Percentiles rank a stretch among this genome's conserved stretches.
phyloP scores from a whole-genome alignment of 2,797 vertebrate genomes.

The Sebastes taczanowskii region DNA sequence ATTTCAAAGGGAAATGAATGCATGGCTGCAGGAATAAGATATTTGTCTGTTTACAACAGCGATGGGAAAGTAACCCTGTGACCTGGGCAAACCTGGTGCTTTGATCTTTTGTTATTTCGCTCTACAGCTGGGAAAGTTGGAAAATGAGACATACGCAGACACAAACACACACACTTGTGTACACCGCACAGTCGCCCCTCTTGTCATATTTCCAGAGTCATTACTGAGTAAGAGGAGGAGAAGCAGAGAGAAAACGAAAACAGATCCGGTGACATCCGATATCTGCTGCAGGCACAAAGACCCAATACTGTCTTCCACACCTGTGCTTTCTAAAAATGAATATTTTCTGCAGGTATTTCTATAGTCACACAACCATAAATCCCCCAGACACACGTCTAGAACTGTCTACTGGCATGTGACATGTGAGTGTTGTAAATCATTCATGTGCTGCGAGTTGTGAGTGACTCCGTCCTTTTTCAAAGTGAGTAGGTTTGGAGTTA shows the following conservation, averaged over 20 bases:
- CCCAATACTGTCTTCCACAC: slow-evolving; percentile 13
- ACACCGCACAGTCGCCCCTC: slow-evolving; percentile 11
- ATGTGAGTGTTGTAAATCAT: slow-evolving; percentile 52
- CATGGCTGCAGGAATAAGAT: slow-evolving; percentile 38
- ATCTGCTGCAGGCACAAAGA: slow-evolving; percentile 30
- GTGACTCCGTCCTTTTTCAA: slow-evolving; percentile 43
- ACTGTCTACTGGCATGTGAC: slow-evolving; percentile 30
- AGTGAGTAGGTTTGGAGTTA: slow-evolving; percentile 33
- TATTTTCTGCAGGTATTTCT: neutral
- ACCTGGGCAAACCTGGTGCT: slow-evolving; percentile 51
- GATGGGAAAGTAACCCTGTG: slow-evolving; percentile 44
- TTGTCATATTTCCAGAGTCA: slow-evolving; percentile 47
- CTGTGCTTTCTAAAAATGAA: slow-evolving; percentile 21
- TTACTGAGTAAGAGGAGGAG: slow-evolving; percentile 36
- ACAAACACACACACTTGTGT: slow-evolving; percentile 31
- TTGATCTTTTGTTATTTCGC: slow-evolving; percentile 69
- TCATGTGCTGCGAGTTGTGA: slow-evolving; percentile 30
- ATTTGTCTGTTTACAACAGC: slow-evolving; percentile 55
- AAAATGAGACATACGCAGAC: slow-evolving; percentile 35
- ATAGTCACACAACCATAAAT: neutral
- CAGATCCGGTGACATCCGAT: slow-evolving; percentile 20
- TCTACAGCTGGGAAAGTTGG: slow-evolving; percentile 25
- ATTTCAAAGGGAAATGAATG: slow-evolving; percentile 71
- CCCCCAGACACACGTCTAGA: slow-evolving; percentile 10
- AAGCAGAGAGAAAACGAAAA: slow-evolving; percentile 15